Percentiles rank a stretch among this genome's conserved stretches.
Evolutionary conservation across 2,113 vertebrate species (phyloP).

Genomic region (Cochlearius cochlearius): DNA sequence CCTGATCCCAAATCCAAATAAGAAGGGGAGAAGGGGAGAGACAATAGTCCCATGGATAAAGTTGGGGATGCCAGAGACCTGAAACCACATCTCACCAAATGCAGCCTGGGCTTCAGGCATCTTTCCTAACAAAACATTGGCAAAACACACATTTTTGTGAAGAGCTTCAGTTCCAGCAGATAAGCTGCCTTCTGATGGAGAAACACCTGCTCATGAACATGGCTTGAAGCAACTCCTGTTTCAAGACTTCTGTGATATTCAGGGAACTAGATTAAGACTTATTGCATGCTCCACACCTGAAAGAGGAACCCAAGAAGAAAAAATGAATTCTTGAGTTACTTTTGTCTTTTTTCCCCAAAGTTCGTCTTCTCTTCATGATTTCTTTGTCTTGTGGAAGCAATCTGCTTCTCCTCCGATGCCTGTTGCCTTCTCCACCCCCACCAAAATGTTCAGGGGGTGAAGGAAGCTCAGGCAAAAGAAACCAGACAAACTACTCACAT

Average conservation of each 20-base stretch:
- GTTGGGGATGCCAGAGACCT: background rate
- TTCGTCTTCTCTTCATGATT: background rate
- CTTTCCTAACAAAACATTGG: background rate
- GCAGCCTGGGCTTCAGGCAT: background rate
- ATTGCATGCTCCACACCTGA: background rate
- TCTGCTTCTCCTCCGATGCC: background rate
- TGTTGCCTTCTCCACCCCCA: background rate
- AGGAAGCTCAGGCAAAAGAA: background rate
- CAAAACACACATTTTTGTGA: background rate
- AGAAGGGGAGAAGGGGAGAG: background rate
- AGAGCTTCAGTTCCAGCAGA: background rate
- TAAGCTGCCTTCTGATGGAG: background rate
- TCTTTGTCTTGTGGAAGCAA: background rate
- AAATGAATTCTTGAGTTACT: background rate
- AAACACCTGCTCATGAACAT: background rate
- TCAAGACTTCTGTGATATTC: background rate
- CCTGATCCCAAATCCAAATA: background rate
- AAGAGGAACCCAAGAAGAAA: background rate
- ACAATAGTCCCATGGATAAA: background rate
- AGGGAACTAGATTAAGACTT: background rate
- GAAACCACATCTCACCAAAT: background rate
- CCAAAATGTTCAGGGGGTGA: background rate
- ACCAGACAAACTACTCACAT: background rate
- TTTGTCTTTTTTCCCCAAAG: background rate
- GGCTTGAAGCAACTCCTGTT: background rate